Evolutionary conservation across 1,140 invertebrate species (phyloP).

Genomic region (Gyrodactylus salaris): DNA sequence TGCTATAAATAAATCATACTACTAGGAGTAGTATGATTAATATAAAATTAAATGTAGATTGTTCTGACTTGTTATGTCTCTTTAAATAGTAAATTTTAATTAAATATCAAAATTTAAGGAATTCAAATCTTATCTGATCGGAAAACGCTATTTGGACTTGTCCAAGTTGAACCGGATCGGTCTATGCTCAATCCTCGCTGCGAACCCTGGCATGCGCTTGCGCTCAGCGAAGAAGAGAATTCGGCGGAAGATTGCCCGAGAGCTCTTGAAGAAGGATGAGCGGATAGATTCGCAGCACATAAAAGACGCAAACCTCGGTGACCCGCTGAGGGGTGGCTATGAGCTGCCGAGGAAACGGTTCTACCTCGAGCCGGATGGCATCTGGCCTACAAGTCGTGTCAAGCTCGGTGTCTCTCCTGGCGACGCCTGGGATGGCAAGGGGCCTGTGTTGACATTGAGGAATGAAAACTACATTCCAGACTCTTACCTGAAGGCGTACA

Average conservation of each 20-base stretch:
- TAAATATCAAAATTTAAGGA: neutral
- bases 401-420: neutral
- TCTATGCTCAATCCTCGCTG: neutral
- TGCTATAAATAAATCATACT: too few relatives aligned
- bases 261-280: neutral
- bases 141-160: neutral
- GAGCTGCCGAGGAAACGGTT: neutral
- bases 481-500: slow-evolving; percentile 46
- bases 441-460: neutral
- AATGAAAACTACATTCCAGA: slow-evolving; percentile 10
- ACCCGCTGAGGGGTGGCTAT: neutral
- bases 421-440: neutral
- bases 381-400: neutral
- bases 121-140: neutral
- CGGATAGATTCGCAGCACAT: neutral
- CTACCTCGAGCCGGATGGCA: neutral
- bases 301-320: neutral
- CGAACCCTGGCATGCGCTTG: neutral
- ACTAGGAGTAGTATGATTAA: too few relatives aligned
- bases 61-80: too few relatives aligned
- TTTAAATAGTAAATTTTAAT: too few relatives aligned
- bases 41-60: too few relatives aligned
- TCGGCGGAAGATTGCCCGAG: neutral
- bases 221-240: neutral
- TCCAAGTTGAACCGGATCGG: neutral